Base-by-base conservation (phyloP, 2,113 vertebrate species). In the Cebidichthys violaceus region DNA sequence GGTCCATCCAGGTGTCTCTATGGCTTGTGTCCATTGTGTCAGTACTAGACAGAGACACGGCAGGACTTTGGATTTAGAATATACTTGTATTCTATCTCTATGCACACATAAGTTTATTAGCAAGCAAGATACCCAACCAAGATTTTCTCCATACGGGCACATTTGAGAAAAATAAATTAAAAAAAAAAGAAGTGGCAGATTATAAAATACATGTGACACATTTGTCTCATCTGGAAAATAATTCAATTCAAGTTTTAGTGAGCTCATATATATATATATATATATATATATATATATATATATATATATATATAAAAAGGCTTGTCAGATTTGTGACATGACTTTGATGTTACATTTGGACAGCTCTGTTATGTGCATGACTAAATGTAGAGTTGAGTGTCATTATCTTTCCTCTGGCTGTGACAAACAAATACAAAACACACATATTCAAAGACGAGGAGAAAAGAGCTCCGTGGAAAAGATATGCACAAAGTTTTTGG, bases 1-100 rank as follows among this genome's bases (percentile, higher is more conserved):
- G 57, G 31, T 77, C 62, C 67, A 79, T 83, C 45, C 68, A 54
- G 75, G 60, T 70, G 66, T 75, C 41, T 69, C 55, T 8, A 15
- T 31, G 62, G 24, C 64, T 62, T 61, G 9, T 7, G 7, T 41
- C 37, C 27, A 55, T 50, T 65, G 35, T 82, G 57, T 64, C 43
- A 52, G 75, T 55, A 35, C n/a, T 70, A 33, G 67, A 52, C n/a
- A 70, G 50, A 35, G 20, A 79, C 35, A 72, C n/a, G n/a, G 41
- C 55, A 62, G 39, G 43, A 84, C 37, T 43, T 22, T 33, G 41
- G 50, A 61, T 52, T 39, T 24, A 27, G 29, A 33, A 33, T 33
- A 33, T 5, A 33, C 39, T 9, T 76, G 35, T 8, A 29, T 39
- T 54, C 24, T 0, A 37, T 65, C 31, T 11, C 18, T 11, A 8